Base-by-base conservation (phyloP, 2,888 invertebrate genomes). In the Linnaemya vulpina region DNA sequence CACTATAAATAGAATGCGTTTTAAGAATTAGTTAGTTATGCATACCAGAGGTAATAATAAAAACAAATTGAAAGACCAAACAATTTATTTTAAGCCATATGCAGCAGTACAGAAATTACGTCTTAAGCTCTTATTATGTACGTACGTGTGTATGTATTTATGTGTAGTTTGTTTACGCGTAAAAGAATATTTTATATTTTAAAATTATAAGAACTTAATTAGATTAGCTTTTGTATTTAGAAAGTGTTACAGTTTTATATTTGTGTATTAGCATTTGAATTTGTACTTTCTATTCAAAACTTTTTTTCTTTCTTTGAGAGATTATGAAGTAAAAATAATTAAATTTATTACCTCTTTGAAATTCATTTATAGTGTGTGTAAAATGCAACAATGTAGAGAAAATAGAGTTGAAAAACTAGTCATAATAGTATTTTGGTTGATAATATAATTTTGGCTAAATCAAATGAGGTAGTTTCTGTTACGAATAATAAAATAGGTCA, bases 211-310 rank as follows among this genome's bases (percentile, higher is more conserved):
- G 46, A 73, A 79, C 55, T 35, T 73, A 67, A 67, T 70, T 70
- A 51, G 17, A 25, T 62, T 68, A 51, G 35, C 38, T 8, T 51
- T 68, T n/a, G 17, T 68, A 43, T 51, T 68, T 80, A 80, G 80
- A 80, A 80, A 80, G 80, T 80, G 60, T 74, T 75, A 68, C 68
- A 68, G 43, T 67, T 51, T 53, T n/a, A 11, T 46, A 8, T 73
- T 43, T 60, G 38, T 20, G 35, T 46, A 49, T 68, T 60, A 13
- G 53, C 38, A 51, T 20, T 20, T 53, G 4, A 11, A 22, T 13
- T 53, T 40, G 38, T 53, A 43, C 63, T 76, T 76, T 76, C 55
- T 46, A 43, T 67, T 73, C 62, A 40, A 55, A 55, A 40, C 11
- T 46, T 8, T 71, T 49, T 38, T 38, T 5, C 1, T 30, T 60